Conservation (phyloP, 35 echinoderm and acorn worm species). For the Eucidaris tribuloides region DNA sequence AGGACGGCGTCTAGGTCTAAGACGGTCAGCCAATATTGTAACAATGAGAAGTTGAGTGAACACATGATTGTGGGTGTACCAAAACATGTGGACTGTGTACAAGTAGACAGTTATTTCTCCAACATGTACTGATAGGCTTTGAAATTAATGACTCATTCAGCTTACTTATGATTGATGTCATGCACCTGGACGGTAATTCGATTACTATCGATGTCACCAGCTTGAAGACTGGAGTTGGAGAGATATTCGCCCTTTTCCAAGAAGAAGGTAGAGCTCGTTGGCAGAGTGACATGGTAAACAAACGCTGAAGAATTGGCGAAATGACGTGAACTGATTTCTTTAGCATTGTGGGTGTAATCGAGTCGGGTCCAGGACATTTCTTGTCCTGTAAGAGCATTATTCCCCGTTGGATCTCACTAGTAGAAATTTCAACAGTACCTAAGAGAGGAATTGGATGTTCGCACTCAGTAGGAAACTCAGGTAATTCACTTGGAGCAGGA, state of each 20-base stretch:
- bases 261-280: background rate
- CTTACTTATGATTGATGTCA: conserved; percentile 27
- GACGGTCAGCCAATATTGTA: background rate
- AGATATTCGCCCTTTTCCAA: conserved; percentile 33
- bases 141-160: conserved; percentile 1
- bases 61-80: background rate
- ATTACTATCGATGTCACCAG: conserved; percentile 26
- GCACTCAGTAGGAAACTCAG: background rate
- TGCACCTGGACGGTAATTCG: conserved; percentile 37
- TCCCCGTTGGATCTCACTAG: background rate
- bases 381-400: background rate
- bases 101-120: background rate
- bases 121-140: background rate
- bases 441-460: conserved; percentile 6
- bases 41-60: background rate
- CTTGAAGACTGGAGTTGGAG: conserved; percentile 43
- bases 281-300: background rate
- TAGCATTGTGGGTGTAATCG: background rate
- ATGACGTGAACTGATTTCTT: background rate
- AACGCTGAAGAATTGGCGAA: background rate
- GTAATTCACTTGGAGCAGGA: background rate
- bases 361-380: conserved; percentile 16
- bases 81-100: background rate
- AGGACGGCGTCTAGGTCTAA: conserved; percentile 6
- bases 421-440: background rate